Conservation (phyloP, 2,888 invertebrate species). For the Volucella bombylans region DNA sequence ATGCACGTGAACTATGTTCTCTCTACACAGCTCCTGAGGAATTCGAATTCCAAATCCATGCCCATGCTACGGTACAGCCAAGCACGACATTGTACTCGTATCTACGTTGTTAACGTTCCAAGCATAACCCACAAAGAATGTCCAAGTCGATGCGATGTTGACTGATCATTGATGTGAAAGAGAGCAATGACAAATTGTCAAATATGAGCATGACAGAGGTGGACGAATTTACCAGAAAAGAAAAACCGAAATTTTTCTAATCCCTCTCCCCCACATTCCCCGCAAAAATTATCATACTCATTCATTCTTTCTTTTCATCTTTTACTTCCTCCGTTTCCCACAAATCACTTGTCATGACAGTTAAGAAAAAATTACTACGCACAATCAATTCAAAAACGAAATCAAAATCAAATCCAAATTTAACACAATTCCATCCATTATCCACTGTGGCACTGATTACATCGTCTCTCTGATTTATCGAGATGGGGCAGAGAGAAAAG, state of each 20-base stretch:
- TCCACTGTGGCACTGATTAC: slow-evolving; percentile 19
- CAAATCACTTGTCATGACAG: slow-evolving; percentile 24
- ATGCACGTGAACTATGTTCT: slow-evolving; percentile 18
- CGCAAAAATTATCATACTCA: slow-evolving; percentile 27
- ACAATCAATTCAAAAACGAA: slow-evolving; percentile 13
- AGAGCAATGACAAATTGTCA: slow-evolving; percentile 20
- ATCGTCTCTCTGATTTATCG: slow-evolving; percentile 11
- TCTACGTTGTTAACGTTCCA: slow-evolving; percentile 53
- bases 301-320: slow-evolving; percentile 26
- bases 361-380: background rate
- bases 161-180: slow-evolving; percentile 37
- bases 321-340: background rate
- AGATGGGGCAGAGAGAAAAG: slow-evolving; percentile 40
- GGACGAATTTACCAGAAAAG: slow-evolving; percentile 56
- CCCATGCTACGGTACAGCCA: too few relatives aligned
- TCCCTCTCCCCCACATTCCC: background rate
- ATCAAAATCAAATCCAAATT: slow-evolving; percentile 20
- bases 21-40: slow-evolving; percentile 44
- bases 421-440: background rate
- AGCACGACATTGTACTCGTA: background rate
- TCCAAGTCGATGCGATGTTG: background rate
- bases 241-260: slow-evolving; percentile 55
- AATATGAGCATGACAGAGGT: slow-evolving; percentile 28
- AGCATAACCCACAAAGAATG: slow-evolving; percentile 64
- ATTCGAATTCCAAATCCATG: slow-evolving; percentile 29